Conservation (phyloP, 2,888 invertebrate genomes). For the Myathropa florea region DNA sequence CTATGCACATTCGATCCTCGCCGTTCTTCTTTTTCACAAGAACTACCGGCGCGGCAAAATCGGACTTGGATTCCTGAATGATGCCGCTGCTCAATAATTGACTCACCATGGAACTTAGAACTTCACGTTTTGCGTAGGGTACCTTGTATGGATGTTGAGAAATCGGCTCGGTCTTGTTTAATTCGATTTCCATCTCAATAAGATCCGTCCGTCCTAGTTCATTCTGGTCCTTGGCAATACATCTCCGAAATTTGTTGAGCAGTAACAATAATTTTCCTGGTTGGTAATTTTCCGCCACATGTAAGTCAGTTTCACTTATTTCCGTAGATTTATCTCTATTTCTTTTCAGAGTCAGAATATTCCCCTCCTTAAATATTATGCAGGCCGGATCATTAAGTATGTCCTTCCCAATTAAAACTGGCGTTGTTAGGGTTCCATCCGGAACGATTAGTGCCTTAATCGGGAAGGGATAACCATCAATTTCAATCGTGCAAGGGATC, state of each 20-base stretch:
- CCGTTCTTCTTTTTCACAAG: constrained; percentile 20
- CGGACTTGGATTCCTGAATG: neutral
- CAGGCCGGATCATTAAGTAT: neutral
- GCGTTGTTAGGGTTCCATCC: neutral
- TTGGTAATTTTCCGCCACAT: neutral
- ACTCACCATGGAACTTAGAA: neutral
- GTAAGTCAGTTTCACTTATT: neutral
- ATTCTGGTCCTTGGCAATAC: neutral
- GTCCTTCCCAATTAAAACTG: neutral
- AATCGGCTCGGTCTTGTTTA: neutral
- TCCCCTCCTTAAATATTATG: neutral
- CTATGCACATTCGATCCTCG: constrained; percentile 14
- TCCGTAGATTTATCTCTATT: neutral
- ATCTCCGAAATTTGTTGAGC: neutral
- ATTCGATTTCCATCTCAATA: constrained; percentile 2
- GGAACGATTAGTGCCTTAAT: neutral
- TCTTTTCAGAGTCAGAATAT: neutral
- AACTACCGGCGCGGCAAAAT: constrained; percentile 9
- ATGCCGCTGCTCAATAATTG: neutral
- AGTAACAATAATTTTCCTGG: neutral
- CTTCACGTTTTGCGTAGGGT: constrained; percentile 11
- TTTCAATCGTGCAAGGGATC: neutral
- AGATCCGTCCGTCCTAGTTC: constrained; percentile 2
- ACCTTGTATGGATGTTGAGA: constrained; percentile 18
- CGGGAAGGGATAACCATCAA: neutral